Percentiles rank a stretch among this genome's conserved stretches.
These are phyloP conservation scores for Gadopsis bispinosus DNA, from an alignment of 2,797 vertebrate species.

Conservation along the genomic window DNA sequence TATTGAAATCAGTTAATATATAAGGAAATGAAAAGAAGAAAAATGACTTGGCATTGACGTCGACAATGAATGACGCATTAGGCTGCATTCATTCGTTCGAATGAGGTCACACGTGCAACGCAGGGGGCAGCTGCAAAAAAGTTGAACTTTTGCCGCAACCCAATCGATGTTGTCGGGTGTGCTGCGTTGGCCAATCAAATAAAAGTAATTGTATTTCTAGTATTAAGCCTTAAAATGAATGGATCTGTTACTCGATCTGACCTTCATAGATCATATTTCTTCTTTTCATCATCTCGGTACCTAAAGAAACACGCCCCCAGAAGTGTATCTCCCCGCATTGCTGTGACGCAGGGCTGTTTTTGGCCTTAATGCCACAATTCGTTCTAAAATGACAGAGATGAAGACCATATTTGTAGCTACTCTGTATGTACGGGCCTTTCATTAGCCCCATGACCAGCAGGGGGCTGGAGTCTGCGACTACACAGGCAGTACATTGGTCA, in stretches of 20 bases:
- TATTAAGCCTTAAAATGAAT: neutral
- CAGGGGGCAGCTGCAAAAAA: neutral
- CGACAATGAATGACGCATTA: neutral
- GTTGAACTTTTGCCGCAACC: neutral
- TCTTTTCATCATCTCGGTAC: slow-evolving; percentile 17
- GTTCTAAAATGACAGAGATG: slow-evolving; percentile 2
- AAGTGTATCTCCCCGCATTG: neutral
- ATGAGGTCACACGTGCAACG: too few species aligned
- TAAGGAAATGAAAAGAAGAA: slow-evolving; percentile 4
- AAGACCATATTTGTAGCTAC: neutral
- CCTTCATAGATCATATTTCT: neutral
- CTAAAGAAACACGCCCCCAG: neutral
- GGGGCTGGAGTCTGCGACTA: slow-evolving; percentile 39
- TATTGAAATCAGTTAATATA: slow-evolving; percentile 9
- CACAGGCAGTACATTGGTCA: neutral
- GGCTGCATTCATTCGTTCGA: neutral
- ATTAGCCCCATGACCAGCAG: slow-evolving; percentile 65
- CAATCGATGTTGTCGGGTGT: neutral
- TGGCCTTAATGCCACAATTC: neutral
- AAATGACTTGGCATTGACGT: neutral
- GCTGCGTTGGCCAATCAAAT: neutral
- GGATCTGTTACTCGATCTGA: neutral
- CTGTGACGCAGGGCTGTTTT: neutral
- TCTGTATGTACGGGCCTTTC: neutral
- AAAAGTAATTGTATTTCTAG: neutral